phyloP scores from a whole-genome alignment of 2,113 vertebrate genomes.

The Hippocampus zosterae region DNA sequence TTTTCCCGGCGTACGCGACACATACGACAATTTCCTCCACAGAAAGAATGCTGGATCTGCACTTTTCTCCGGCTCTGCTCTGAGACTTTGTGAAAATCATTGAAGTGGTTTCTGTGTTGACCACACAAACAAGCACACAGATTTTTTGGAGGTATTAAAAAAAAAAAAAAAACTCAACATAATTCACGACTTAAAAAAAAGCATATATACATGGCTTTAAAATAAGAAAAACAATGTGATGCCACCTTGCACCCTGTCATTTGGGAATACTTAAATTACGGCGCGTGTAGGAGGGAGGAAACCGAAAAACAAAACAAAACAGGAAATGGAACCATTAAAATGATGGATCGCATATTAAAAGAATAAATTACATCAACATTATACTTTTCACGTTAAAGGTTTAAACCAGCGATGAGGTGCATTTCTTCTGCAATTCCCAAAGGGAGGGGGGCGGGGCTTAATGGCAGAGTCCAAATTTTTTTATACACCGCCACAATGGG shows the following conservation, averaged over 20 bases:
- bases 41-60: no score
- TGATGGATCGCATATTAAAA: not conserved
- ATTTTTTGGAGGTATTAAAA: not conserved
- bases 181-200: not conserved
- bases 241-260: constrained; percentile 11
- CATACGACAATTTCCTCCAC: no score
- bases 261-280: constrained; percentile 42
- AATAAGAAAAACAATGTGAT: constrained; percentile 18
- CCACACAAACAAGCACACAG: not conserved
- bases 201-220: not conserved
- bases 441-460: not conserved
- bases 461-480: not conserved
- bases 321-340: constrained; percentile 37
- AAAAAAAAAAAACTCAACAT: not conserved
- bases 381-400: not conserved
- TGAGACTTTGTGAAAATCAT: not conserved
- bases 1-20: no score
- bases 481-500: no score
- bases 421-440: not conserved
- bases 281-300: constrained; percentile 45
- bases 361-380: not conserved
- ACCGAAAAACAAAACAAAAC: constrained; percentile 22
- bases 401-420: not conserved
- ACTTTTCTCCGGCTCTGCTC: not conserved
- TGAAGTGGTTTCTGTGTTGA: not conserved